Base-by-base conservation (phyloP, 2,888 invertebrate genomes). In the Eutolmus rufibarbis region DNA sequence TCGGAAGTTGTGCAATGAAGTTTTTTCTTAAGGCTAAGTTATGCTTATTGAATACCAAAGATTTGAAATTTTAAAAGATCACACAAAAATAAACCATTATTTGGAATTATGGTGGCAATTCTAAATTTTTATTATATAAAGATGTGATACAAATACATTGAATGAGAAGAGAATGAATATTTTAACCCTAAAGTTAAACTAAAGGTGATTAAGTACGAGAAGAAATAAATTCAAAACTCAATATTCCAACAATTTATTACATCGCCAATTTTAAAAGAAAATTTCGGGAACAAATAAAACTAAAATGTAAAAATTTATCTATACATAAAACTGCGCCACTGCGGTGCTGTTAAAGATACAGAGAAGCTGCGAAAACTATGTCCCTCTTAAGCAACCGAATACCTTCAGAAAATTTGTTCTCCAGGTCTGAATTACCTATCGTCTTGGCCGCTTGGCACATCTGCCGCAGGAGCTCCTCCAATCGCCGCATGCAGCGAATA, bases 311-410 rank as follows among this genome's bases (percentile, higher is more conserved):
- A 56, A 56, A 56, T 56, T 23, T 66, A 1, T 8, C 66, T 66
- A 28, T 51, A 66, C 66, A 66, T 66, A 66, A 66, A 66, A 66
- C 8, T 23, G 28, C 5, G 51, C 16, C 51, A n/a, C 57, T 9
- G 19, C 12, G 9, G 66, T 0, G 57, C 66, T 23, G 2, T 94
- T 94, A 98, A 90, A 98, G 94, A 93, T 99, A 99, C 86, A 99
- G 95, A 93, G 98, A 99, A 87, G 99, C 99, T 31, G 99, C 99
- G 93, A 99, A 99, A n/a, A 99, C 97, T 91, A 99, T 99, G 92
- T 99, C 99, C 89, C 99, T 95, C 93, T 99, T 99, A 87, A 99
- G 95, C 89, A 97, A 93, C 91, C 96, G 96, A 89, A 98, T 97
- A 88, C 97, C 97, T 91, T 97, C 97, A 89, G 97, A 96, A 93